Conservation (phyloP, 2,797 vertebrate species). For the Clarias pachynema region DNA sequence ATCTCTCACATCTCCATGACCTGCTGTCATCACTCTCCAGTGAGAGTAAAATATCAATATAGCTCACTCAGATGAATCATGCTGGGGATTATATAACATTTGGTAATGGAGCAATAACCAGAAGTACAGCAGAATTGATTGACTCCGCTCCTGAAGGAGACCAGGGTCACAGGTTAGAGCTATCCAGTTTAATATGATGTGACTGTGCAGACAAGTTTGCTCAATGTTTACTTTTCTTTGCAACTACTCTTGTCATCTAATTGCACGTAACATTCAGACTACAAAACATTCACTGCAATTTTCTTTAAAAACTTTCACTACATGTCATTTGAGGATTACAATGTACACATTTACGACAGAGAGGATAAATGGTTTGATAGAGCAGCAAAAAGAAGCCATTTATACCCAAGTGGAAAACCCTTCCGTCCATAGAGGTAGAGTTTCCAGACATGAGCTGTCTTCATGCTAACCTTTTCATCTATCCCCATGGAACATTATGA, state of each 20-base stretch:
- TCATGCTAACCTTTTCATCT: no score
- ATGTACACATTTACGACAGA: no score
- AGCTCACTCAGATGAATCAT: constrained; percentile 10
- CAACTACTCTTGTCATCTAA: background rate
- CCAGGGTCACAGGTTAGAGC: constrained; percentile 23
- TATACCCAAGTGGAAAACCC: no score
- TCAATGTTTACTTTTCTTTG: background rate
- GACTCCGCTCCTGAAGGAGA: background rate
- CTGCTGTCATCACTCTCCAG: constrained; percentile 13
- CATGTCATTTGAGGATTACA: no score
- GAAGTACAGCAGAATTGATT: background rate
- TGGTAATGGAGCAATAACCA: constrained; percentile 11
- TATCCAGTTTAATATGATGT: constrained; percentile 19
- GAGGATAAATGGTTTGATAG: no score
- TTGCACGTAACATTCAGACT: background rate
- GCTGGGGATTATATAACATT: constrained; percentile 29
- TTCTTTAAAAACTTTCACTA: no score
- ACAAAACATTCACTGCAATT: background rate
- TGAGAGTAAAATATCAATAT: constrained; percentile 11
- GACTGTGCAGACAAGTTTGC: constrained; percentile 9
- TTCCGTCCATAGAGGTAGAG: no score
- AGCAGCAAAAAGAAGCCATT: no score
- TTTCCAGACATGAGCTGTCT: no score
- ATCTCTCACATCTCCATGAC: background rate
- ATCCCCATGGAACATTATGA: no score